Evolutionary conservation across 2,888 invertebrate species (phyloP).

Genomic region (Oscheius sp.): DNA sequence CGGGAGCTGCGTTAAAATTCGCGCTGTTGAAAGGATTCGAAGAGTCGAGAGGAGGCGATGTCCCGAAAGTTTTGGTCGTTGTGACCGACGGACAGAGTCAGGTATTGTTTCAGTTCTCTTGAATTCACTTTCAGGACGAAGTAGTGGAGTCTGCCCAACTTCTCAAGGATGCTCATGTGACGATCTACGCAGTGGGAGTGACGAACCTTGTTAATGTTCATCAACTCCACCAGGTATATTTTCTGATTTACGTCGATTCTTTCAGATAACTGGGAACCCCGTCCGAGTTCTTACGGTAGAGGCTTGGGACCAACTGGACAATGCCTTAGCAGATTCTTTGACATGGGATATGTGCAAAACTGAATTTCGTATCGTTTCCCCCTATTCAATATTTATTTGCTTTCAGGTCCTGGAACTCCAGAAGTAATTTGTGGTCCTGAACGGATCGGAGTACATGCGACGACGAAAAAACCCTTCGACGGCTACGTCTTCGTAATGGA

Average conservation of each 20-base stretch:
- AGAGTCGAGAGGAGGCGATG: constrained; percentile 60
- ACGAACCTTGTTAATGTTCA: constrained; percentile 67
- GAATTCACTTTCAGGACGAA: constrained; percentile 55
- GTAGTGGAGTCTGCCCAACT: constrained; percentile 65
- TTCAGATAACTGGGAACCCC: constrained; percentile 67
- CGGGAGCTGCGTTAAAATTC: constrained; percentile 64
- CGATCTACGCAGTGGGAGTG: constrained; percentile 71
- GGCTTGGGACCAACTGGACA: constrained; percentile 67
- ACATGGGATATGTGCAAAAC: constrained; percentile 70
- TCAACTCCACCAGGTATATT: constrained; percentile 67
- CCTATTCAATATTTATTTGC: background rate
- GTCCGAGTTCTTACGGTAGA: constrained; percentile 69
- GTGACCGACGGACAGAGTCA: constrained; percentile 72
- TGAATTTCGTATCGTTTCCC: constrained; percentile 60
- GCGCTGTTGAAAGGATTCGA: constrained; percentile 59
- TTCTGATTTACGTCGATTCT: background rate
- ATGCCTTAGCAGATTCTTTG: constrained; percentile 63
- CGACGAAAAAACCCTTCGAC: constrained; percentile 69
- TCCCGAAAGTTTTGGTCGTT: constrained; percentile 71
- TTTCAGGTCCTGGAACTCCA: constrained; percentile 66
- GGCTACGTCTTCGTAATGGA: constrained; percentile 70
- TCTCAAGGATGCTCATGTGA: constrained; percentile 68
- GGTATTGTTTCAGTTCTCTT: too few relatives aligned
- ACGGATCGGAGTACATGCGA: constrained; percentile 69
- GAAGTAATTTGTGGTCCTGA: constrained; percentile 70